Evolutionary conservation across 2,797 vertebrate species (phyloP).

Genomic region (Liasis olivaceus): DNA sequence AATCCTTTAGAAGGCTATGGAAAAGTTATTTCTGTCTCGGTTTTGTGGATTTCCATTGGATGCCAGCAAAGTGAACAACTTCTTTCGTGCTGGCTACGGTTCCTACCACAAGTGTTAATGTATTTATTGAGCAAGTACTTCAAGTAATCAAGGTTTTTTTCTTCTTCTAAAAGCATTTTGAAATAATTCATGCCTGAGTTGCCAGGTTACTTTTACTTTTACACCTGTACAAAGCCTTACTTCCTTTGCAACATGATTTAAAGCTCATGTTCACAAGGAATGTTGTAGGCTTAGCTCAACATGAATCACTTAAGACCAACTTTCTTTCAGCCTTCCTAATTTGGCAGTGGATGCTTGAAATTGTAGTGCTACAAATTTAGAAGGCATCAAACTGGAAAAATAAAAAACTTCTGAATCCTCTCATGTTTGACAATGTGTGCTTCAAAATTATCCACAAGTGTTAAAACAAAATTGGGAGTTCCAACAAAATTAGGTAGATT

Average conservation of each 20-base stretch:
- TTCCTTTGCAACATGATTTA: not conserved
- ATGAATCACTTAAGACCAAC: not conserved
- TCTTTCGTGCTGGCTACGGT: slow-evolving; percentile 15
- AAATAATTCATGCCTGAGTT: not conserved
- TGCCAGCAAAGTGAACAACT: slow-evolving; percentile 16
- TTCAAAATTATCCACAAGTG: not conserved
- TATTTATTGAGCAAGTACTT: slow-evolving; percentile 28
- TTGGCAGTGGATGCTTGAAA: not conserved
- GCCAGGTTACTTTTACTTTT: not conserved
- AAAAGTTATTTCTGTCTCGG: slow-evolving; percentile 31
- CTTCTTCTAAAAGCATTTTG: slow-evolving; percentile 9
- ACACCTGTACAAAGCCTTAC: not conserved
- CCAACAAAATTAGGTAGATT: not conserved
- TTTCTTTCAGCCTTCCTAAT: not conserved
- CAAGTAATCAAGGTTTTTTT: slow-evolving; percentile 3
- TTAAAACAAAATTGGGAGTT: not conserved
- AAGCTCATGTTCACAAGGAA: not conserved
- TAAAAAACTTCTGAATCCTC: not conserved
- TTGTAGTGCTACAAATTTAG: not conserved
- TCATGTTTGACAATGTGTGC: not conserved
- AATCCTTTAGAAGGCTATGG: slow-evolving; percentile 17
- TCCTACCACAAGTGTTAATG: slow-evolving; percentile 21
- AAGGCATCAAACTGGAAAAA: not conserved
- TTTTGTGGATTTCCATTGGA: slow-evolving; percentile 30
- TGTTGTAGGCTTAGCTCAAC: not conserved